Conservation (phyloP, 2,113 vertebrate genomes). For the Nibea albiflora region DNA sequence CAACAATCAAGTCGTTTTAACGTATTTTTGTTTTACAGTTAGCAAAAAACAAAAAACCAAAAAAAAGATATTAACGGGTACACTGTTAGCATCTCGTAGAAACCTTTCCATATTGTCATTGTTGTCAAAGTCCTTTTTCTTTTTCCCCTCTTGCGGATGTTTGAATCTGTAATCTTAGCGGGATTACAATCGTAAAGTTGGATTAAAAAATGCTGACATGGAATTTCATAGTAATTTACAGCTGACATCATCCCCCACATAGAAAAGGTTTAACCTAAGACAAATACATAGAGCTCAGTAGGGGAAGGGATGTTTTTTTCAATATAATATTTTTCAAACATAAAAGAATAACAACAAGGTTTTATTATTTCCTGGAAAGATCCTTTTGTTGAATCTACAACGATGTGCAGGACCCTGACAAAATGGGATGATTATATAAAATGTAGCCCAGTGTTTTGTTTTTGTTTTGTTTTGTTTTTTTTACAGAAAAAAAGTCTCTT, state of each 20-base stretch:
- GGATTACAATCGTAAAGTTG: slow-evolving; percentile 45
- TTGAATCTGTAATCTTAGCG: slow-evolving; percentile 25
- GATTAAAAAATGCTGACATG: slow-evolving; percentile 49
- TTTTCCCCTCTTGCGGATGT: slow-evolving; percentile 16
- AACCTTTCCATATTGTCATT: slow-evolving; percentile 33
- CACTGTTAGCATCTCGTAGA: slow-evolving; percentile 41
- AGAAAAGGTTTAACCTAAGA: slow-evolving; percentile 35
- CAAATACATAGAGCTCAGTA: slow-evolving; percentile 30
- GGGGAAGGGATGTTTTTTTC: slow-evolving; percentile 30
- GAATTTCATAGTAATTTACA: slow-evolving; percentile 45
- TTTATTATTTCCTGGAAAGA: slow-evolving; percentile 38
- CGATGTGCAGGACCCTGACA: slow-evolving; percentile 61
- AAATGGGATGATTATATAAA: slow-evolving; percentile 60
- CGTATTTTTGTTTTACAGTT: slow-evolving; percentile 52
- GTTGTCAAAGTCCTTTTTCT: slow-evolving; percentile 37
- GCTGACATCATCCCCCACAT: slow-evolving; percentile 42
- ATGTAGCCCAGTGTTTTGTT: slow-evolving; percentile 69
- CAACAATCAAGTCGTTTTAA: slow-evolving; percentile 54
- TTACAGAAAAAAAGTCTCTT: slow-evolving; percentile 48
- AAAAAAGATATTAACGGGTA: slow-evolving; percentile 52
- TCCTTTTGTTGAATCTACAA: slow-evolving; percentile 38
- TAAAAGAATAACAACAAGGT: slow-evolving; percentile 35
- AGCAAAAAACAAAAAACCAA: background rate
- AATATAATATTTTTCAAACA: slow-evolving; percentile 30
- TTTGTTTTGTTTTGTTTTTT: slow-evolving; percentile 35